Conservation (phyloP, 2,113 vertebrate genomes). For the Pavo muticus region DNA sequence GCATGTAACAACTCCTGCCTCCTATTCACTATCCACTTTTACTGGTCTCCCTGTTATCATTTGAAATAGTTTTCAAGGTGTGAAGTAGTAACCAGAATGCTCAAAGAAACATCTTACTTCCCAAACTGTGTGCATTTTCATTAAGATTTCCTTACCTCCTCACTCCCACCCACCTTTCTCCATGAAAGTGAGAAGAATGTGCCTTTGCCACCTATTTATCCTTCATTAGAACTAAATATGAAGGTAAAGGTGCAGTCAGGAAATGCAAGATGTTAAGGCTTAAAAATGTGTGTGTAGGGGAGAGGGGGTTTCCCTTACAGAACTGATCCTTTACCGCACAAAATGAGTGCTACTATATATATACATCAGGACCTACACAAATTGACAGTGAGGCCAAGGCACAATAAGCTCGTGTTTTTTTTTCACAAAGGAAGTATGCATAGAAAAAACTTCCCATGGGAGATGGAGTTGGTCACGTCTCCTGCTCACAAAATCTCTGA, state of each 20-base stretch:
- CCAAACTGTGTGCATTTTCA: background rate
- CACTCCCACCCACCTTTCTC: background rate
- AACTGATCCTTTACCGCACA: background rate
- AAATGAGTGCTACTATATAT: background rate
- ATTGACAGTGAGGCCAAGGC: background rate
- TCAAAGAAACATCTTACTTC: slow-evolving; percentile 13
- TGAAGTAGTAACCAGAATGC: background rate
- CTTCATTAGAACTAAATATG: slow-evolving; percentile 41
- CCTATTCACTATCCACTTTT: slow-evolving; percentile 7
- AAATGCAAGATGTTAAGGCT: background rate
- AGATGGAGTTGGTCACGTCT: background rate
- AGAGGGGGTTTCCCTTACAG: background rate
- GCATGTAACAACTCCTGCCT: slow-evolving; percentile 18
- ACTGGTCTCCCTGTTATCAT: slow-evolving; percentile 27
- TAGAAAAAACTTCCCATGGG: background rate
- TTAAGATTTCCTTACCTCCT: slow-evolving; percentile 7
- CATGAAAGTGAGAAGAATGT: background rate
- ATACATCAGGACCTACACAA: background rate
- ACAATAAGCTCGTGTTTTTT: background rate
- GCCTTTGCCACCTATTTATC: slow-evolving; percentile 15
- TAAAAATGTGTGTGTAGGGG: background rate
- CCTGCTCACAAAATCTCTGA: background rate
- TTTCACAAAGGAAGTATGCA: background rate
- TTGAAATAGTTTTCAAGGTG: slow-evolving; percentile 24
- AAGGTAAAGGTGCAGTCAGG: background rate